Conservation (phyloP, 2,797 vertebrate species). For the Spinus olivaceus region DNA sequence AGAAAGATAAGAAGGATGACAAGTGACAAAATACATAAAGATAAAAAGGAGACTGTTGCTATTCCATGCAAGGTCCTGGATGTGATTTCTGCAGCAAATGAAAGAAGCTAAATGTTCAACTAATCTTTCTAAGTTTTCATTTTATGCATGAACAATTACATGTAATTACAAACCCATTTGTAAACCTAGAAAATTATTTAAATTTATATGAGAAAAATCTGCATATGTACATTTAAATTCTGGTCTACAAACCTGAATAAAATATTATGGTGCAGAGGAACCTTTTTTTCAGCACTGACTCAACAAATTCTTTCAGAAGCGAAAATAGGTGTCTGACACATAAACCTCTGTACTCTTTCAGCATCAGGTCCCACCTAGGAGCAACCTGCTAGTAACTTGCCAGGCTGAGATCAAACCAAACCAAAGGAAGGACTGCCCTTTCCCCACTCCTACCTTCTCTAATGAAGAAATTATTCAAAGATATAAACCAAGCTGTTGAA, state of each 20-base stretch:
- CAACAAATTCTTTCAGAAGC: neutral
- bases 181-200: neutral
- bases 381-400: neutral
- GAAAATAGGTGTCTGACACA: neutral
- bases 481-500: constrained; percentile 53
- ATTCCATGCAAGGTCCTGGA: neutral
- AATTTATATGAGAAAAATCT: neutral
- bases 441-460: neutral
- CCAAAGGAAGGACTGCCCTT: neutral
- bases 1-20: neutral
- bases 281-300: neutral
- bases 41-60: neutral
- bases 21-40: neutral
- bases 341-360: neutral
- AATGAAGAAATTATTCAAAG: constrained; percentile 52
- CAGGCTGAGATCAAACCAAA: neutral
- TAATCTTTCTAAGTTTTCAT: neutral
- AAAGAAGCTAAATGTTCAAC: neutral
- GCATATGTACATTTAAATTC: neutral
- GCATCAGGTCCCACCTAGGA: neutral
- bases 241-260: neutral
- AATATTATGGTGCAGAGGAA: neutral
- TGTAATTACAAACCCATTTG: neutral
- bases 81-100: neutral
- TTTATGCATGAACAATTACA: neutral